Evolutionary conservation across 37 sponge, comb jelly and placozoan species (phyloP), one percentile per base, ranked within the genome.

Genomic region (Eunapius fragilis): DNA sequence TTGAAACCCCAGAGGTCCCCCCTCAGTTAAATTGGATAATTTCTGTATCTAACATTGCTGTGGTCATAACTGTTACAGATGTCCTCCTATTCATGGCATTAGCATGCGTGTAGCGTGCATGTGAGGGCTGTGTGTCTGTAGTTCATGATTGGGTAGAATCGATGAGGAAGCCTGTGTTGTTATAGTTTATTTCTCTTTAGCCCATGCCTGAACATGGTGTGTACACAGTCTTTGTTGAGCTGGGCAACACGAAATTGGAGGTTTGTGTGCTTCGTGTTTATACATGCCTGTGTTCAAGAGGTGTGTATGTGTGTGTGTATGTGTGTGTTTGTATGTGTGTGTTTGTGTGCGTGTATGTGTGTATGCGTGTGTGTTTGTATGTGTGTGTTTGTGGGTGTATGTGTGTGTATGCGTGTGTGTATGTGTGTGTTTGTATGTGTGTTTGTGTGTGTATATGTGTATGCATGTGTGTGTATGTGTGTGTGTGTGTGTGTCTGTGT

Each of bases 161-260:
- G n/a, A n/a, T n/a, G n/a, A n/a, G n/a, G n/a, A n/a, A n/a, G n/a
- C n/a, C n/a, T n/a, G n/a, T n/a, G n/a, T n/a, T n/a, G n/a, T n/a
- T n/a, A n/a, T n/a, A n/a, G n/a, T n/a, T n/a, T n/a, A 2, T 73
- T 80, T 31, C 33, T 32, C 11, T 32, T 25, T 72, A 96, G 95
- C 95, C 97, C 23, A 89, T 96, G 14, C 96, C 96, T 71, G 99
- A 94, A 67, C 99, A 98, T 74, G 99, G 99, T 30, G 99, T 98
- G 49, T 91, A 91, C 48, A 96, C 97, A 9, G 99, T 98, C 77
- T 98, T 98, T 88, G 83, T 98, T 2, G 41, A 41, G 41, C 3
- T 41, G 41, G 41, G 6, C 6, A 41, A 41, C 3, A 6, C 6
- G 41, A 6, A 41, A 6, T 3, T 3, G 41, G 41, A 41, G 41